A percentile compares a stretch with the other conserved stretches of the same genome.
Conservation (phyloP, 2,888 invertebrate species). For the Tenthredo livida region DNA sequence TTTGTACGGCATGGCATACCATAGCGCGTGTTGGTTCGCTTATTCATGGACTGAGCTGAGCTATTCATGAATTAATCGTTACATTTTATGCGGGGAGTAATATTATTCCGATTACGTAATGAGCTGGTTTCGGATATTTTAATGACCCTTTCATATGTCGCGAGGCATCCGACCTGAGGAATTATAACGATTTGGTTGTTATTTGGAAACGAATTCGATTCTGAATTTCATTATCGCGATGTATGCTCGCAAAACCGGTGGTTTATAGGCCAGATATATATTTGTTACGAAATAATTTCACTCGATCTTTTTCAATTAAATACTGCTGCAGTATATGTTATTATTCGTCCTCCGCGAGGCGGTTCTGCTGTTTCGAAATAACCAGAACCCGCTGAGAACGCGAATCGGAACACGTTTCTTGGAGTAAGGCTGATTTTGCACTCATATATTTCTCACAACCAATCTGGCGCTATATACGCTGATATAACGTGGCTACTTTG, state of each 20-base stretch:
- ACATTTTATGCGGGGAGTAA: background rate
- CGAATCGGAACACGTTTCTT: slow-evolving; percentile 16
- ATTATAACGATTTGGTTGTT: background rate
- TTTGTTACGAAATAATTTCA: slow-evolving; percentile 16
- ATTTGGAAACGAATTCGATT: slow-evolving; percentile 11
- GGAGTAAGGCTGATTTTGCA: background rate
- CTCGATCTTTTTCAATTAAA: slow-evolving; percentile 21
- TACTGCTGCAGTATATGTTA: slow-evolving; percentile 12
- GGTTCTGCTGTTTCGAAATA: slow-evolving; percentile 19
- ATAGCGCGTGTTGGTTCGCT: background rate
- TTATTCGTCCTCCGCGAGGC: slow-evolving; percentile 19
- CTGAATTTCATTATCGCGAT: slow-evolving; percentile 36
- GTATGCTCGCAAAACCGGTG: background rate
- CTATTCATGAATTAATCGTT: slow-evolving; percentile 29
- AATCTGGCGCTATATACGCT: background rate
- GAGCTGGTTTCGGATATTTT: background rate
- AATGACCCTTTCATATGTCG: background rate
- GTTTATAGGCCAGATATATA: background rate
- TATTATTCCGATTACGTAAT: slow-evolving; percentile 9
- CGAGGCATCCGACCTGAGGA: background rate
- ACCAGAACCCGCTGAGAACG: background rate
- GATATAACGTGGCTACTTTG: background rate
- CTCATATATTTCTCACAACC: background rate
- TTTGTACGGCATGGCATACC: slow-evolving; percentile 34
- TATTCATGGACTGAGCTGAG: slow-evolving; percentile 29